Conservation (phyloP, 2,888 invertebrate species). For the Aromia moschata region DNA sequence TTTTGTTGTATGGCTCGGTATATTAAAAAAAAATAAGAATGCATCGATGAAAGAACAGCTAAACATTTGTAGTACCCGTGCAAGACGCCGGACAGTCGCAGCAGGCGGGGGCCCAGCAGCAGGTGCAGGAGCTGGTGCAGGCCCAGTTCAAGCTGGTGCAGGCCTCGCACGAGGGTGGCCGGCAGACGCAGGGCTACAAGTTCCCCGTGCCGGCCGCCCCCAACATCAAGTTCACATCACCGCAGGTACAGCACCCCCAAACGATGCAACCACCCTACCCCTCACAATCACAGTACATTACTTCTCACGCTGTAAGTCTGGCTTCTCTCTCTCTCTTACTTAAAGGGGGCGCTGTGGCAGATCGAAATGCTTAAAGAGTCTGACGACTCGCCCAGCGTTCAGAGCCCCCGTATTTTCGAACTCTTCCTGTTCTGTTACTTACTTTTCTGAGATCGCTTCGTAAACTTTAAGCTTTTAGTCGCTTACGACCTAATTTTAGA, state of each 20-base stretch:
- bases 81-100: slow-evolving; percentile 17
- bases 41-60: no score
- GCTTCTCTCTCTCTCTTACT: no score
- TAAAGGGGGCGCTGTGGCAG: no score
- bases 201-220: slow-evolving; percentile 52
- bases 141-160: slow-evolving; percentile 44
- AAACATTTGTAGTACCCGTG: slow-evolving; percentile 13
- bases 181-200: slow-evolving; percentile 53
- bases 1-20: no score
- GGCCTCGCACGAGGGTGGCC: slow-evolving; percentile 38
- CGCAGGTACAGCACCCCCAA: slow-evolving; percentile 48
- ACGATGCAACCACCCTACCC: slow-evolving; percentile 46
- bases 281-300: slow-evolving; percentile 47
- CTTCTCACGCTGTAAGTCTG: slow-evolving; percentile 48
- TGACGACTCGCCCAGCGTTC: no score
- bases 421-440: no score
- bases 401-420: no score
- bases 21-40: no score
- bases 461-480: no score
- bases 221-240: slow-evolving; percentile 58
- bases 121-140: slow-evolving; percentile 38
- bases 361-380: no score
- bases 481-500: no score
- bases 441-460: no score
- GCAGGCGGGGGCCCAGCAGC: slow-evolving; percentile 41